phyloP scores from a whole-genome alignment of 2,797 vertebrate genomes.

The Zonotrichia albicollis region DNA sequence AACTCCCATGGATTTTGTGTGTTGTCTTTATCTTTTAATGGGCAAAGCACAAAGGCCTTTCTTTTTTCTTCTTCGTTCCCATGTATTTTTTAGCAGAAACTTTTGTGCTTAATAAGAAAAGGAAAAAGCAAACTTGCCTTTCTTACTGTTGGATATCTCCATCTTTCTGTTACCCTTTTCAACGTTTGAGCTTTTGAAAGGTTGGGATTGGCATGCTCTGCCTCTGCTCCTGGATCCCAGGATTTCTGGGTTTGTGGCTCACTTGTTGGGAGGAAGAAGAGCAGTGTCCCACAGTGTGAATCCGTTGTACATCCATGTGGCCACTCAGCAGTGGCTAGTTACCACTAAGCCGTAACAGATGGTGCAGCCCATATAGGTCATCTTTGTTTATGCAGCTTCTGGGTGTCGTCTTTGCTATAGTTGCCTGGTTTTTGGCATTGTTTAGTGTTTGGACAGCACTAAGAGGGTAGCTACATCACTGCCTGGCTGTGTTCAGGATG shows the following conservation, averaged over 20 bases:
- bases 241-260: not conserved
- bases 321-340: not conserved
- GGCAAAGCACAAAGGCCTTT: not conserved
- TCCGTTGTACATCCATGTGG: not conserved
- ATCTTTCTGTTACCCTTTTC: not conserved
- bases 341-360: not conserved
- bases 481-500: not conserved
- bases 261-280: fast-evolving
- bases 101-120: not conserved
- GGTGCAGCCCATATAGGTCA: slow-evolving; percentile 14
- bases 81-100: not conserved
- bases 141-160: not conserved
- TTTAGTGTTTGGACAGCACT: not conserved
- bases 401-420: not conserved
- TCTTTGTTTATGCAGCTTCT: slow-evolving; percentile 23
- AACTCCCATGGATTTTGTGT: not conserved
- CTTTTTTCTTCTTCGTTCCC: not conserved
- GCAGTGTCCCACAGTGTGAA: not conserved
- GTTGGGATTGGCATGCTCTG: not conserved
- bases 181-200: not conserved
- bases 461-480: not conserved
- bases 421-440: not conserved
- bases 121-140: not conserved
- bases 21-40: not conserved
- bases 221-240: not conserved